Base-by-base conservation (phyloP, 1,140 invertebrate species). In the Triops cancriformis region DNA sequence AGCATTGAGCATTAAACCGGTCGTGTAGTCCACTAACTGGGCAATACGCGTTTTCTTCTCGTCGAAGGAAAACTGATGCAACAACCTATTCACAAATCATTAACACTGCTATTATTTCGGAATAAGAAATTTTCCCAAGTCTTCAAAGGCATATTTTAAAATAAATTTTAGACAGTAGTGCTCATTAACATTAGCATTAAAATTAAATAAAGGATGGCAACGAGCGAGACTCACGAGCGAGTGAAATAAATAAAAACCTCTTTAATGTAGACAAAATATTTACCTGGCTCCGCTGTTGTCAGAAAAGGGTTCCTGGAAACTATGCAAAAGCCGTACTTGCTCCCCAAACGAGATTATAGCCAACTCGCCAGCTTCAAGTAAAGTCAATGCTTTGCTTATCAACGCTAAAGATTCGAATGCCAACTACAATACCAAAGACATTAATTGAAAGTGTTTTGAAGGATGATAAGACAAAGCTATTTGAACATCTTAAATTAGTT, bases 341-440 rank as follows among this genome's bases (percentile, higher is more conserved):
- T 98, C 94, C 0, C 98, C 98, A 87, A 96, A 99, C 83, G 94
- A 97, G 23, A 98, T 86, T 11, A 99, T 91, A 9, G 90, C 90
- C 6, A 99, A 85, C 82, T 98, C 90, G 1, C 98, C 98, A 80
- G 94, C 94, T 87, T 99, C 97, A 7, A 99, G 86, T 64, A 98
- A 88, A 4, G 92, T 93, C 73, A 99, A 86, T 0, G 97, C 96
- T 86, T 93, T 91, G 2, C 95, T 95, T 11, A 99, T 93, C 18
- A 98, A 85, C 1, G 96, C 94, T 1, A 99, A 87, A 26, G 96
- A 95, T 83, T 99, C 95, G 84, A 98, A 96, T 0, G 97, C 95
- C 73, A 99, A 85, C 85, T 90, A 64, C 10, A 23, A n/a, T n/a
- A n/a, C n/a, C n/a, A n/a, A n/a, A n/a, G n/a, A n/a, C n/a, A n/a